Conservation (phyloP, 2,888 invertebrate genomes). For the Dysmachus trigonus region DNA sequence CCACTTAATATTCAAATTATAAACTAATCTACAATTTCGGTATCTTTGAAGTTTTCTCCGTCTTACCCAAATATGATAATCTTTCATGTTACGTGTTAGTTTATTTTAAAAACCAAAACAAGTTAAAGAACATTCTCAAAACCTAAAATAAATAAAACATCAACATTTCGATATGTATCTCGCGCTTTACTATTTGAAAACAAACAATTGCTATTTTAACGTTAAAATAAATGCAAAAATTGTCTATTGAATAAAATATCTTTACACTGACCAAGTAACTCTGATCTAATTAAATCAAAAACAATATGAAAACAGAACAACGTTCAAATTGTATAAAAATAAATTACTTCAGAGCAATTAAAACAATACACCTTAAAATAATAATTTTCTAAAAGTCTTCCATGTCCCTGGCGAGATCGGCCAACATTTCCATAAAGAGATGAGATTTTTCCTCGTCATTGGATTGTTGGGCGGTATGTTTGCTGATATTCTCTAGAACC, state of each 20-base stretch:
- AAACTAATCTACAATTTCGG: no score
- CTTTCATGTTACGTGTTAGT: no score
- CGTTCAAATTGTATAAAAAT: neutral
- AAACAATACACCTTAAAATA: neutral
- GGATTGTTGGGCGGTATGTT: neutral
- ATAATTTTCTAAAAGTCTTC: constrained; percentile 56
- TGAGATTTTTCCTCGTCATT: constrained; percentile 57
- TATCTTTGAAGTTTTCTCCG: no score
- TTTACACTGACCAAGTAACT: neutral
- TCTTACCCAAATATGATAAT: no score
- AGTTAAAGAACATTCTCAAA: neutral
- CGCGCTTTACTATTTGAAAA: neutral
- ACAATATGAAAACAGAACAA: neutral
- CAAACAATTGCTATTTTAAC: neutral
- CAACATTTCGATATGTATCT: neutral
- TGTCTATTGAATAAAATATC: neutral
- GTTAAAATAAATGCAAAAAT: neutral
- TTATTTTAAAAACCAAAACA: neutral
- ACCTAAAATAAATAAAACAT: neutral
- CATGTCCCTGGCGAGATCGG: constrained; percentile 61
- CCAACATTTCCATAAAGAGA: constrained; percentile 62
- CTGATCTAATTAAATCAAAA: neutral
- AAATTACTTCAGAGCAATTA: neutral
- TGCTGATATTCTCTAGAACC: constrained; percentile 42
- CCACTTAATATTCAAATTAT: no score